phyloP scores from a whole-genome alignment of 2,888 invertebrate genomes.

The Rhagophthalmus giganteus region DNA sequence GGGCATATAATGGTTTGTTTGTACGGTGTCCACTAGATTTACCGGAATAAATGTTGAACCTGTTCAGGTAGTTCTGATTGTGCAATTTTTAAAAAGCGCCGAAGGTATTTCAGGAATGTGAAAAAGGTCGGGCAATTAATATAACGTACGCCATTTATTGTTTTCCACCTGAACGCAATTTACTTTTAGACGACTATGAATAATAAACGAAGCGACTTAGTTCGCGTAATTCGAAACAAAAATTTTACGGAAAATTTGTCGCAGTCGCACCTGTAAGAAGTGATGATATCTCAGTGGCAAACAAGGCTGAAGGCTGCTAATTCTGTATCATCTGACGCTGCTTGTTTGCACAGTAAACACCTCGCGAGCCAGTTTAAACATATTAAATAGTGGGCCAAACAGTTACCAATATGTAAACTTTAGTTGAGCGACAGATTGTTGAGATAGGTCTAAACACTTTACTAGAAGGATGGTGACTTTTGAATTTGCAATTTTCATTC shows the following conservation, averaged over 20 bases:
- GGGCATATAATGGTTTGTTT: slow-evolving; percentile 1
- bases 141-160: neutral
- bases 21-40: slow-evolving; percentile 7
- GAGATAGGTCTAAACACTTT: slow-evolving; percentile 32
- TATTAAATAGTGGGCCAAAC: slow-evolving; percentile 44
- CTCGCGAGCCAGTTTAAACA: slow-evolving; percentile 53
- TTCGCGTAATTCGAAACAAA: neutral
- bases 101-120: slow-evolving; percentile 5
- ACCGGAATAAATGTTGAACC: slow-evolving; percentile 10
- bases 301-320: slow-evolving; percentile 39
- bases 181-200: neutral
- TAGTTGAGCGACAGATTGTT: slow-evolving; percentile 33
- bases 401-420: slow-evolving; percentile 38
- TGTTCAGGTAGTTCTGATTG: slow-evolving; percentile 9
- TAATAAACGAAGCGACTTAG: slow-evolving; percentile 3
- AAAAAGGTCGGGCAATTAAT: slow-evolving; percentile 2
- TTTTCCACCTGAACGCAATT: neutral
- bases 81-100: slow-evolving; percentile 2
- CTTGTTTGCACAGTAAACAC: slow-evolving; percentile 53
- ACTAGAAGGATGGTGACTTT: neutral
- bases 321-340: slow-evolving; percentile 48
- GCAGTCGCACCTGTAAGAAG: slow-evolving; percentile 32
- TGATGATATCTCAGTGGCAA: slow-evolving; percentile 36
- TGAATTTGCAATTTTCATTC: neutral
- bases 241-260: slow-evolving; percentile 21